Percentiles rank a stretch among this genome's conserved stretches.
Evolutionary conservation across 2,888 invertebrate genomes (phyloP).

Genomic region (Molanna angustata): DNA sequence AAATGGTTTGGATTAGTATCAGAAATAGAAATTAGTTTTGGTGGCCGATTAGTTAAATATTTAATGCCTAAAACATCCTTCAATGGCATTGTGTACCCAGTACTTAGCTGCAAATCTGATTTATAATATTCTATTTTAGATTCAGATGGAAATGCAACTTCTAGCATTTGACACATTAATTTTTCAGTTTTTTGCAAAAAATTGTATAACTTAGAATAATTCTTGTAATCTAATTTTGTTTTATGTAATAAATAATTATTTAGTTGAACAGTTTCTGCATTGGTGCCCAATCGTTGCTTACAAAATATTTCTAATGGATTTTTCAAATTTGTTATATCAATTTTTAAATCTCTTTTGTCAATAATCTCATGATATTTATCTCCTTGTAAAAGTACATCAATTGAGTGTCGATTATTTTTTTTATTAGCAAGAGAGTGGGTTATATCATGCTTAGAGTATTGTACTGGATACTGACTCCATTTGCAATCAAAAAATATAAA

Average conservation of each 20-base stretch:
- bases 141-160: conserved; percentile 2
- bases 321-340: conserved; percentile 39
- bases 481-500: conserved; percentile 40
- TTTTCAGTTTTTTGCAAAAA: conserved; percentile 24
- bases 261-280: conserved; percentile 1
- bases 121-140: conserved; percentile 5
- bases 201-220: conserved; percentile 13
- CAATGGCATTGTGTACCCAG: conserved; percentile 41
- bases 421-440: conserved; percentile 35
- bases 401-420: conserved; percentile 34
- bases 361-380: not conserved
- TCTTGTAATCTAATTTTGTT: conserved; percentile 16
- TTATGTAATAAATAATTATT: conserved; percentile 5
- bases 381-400: not conserved
- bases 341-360: conserved; percentile 42
- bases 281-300: conserved; percentile 24
- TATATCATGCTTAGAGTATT: conserved; percentile 44
- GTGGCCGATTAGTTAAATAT: conserved; percentile 36
- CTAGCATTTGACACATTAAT: conserved; percentile 14
- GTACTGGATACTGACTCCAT: conserved; percentile 50
- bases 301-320: conserved; percentile 22
- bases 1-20: conserved; percentile 34
- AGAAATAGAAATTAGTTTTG: conserved; percentile 41
- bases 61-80: conserved; percentile 34
- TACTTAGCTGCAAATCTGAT: conserved; percentile 44